Conservation (phyloP, 2,888 invertebrate species). For the Dioctria rufipes region DNA sequence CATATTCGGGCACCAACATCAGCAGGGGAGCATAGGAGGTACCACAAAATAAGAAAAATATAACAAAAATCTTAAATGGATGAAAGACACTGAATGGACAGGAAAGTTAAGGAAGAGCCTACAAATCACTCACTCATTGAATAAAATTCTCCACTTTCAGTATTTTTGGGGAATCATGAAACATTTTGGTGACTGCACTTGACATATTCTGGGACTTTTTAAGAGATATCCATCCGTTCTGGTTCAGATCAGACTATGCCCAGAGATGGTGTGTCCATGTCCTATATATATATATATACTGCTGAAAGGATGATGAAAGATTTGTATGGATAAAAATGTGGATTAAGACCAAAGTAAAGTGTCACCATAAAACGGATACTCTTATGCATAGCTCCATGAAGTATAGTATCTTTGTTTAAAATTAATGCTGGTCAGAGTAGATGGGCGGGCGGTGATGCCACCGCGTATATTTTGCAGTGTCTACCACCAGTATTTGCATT, state of each 20-base stretch:
- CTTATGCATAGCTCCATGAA: conserved; percentile 1
- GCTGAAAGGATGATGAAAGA: not conserved
- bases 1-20: conserved; percentile 19
- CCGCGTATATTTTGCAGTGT: conserved; percentile 26
- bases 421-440: not conserved
- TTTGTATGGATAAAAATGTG: not conserved
- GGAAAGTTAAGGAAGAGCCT: conserved; percentile 50
- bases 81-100: conserved; percentile 53
- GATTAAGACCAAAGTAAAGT: conserved; percentile 37
- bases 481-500: conserved; percentile 4
- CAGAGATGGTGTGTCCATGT: not conserved
- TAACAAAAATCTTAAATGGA: conserved; percentile 34
- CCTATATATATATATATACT: not conserved
- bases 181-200: conserved; percentile 39
- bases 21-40: conserved; percentile 27
- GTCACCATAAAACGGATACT: conserved; percentile 38
- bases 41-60: not conserved
- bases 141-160: not conserved
- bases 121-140: conserved; percentile 50
- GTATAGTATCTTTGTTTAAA: conserved; percentile 3
- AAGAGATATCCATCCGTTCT: conserved; percentile 21
- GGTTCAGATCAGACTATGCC: conserved; percentile 1
- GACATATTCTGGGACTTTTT: conserved; percentile 22
- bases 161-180: conserved; percentile 36
- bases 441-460: not conserved